Percentiles rank a stretch among this genome's conserved stretches.
Evolutionary conservation across 1,140 invertebrate species (phyloP).

Genomic region (Cylas formicarius): DNA sequence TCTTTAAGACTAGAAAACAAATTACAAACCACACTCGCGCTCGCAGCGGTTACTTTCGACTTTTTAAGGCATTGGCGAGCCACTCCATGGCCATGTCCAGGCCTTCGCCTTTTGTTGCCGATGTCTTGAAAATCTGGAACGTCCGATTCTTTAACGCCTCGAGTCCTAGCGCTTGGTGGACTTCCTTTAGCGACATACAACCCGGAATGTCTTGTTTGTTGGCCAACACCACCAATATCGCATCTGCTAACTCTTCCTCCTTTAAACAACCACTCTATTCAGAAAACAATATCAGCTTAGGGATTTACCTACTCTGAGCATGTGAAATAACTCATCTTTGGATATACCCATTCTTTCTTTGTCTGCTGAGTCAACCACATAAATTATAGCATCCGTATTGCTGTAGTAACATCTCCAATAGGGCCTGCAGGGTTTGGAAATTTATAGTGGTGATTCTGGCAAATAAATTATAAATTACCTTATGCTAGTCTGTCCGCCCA

Average conservation of each 20-base stretch:
- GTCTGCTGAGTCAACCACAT: conserved; percentile 98
- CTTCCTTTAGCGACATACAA: conserved; percentile 91
- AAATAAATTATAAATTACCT: conserved; percentile 38
- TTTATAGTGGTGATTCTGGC: not conserved
- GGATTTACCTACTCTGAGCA: conserved; percentile 68
- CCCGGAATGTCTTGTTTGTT: conserved; percentile 99
- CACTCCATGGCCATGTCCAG: conserved; percentile 99
- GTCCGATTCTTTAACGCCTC: conserved; percentile 93
- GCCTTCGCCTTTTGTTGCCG: conserved; percentile 96
- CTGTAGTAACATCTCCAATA: conserved; percentile 99
- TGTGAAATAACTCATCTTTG: conserved; percentile 95
- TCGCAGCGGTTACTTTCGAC: conserved; percentile 62
- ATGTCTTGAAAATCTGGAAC: conserved; percentile 99
- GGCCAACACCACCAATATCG: conserved; percentile 93
- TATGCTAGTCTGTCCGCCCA: conserved; percentile 95
- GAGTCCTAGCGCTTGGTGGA: conserved; percentile 92
- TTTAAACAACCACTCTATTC: conserved; percentile 39
- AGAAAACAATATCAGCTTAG: not conserved
- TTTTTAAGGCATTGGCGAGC: conserved; percentile 83
- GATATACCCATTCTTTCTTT: conserved; percentile 97
- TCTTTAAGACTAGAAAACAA: conserved; percentile 20
- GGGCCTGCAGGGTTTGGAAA: conserved; percentile 60
- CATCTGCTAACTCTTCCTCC: conserved; percentile 95
- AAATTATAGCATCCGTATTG: conserved; percentile 99
- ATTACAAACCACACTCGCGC: conserved; percentile 14